Evolutionary conservation across 2,797 vertebrate genomes (phyloP), one percentile per base, ranked within the genome.

Genomic region (Natrix natrix): DNA sequence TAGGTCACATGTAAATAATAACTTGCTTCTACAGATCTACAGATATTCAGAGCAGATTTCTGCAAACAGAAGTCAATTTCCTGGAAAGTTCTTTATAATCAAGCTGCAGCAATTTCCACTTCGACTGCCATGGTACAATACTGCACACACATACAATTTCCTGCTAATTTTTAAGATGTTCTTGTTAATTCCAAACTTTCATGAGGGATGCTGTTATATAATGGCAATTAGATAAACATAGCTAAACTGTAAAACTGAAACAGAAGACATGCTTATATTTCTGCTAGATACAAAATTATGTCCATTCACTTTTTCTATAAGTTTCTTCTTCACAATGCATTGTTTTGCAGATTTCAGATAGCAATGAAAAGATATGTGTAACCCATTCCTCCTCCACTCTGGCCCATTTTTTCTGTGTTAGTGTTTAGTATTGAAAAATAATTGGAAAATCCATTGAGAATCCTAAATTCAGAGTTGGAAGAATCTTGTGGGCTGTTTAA

Each of bases 41-140:
- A 91, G 63, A 90, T 91, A 92, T 48, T 48, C 89, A 90, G 89
- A 87, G 55, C n/a, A 90, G 89, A 88, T 86, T 92, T 92, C 86
- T 88, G 66, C n/a, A 61, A 92, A 60, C 56, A 91, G 56, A 66
- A 94, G 48, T 52, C 69, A 12, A 78, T 63, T 94, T 90, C 63
- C 48, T 94, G 56, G 91, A 94, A 87, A 83, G 88, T 69, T 90
- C 91, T 92, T 90, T 90, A 56, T 92, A 92, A 88, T 92, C 26
- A 91, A 74, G 17, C n/a, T 88, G 61, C 55, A 92, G 61, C 28
- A 90, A 88, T 92, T 92, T 94, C 86, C 48, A 88, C 16, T 90
- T 48, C 54, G 61, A 32, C 63, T 8, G 63, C 56, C 74, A 94
- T 78, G 43, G 57, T 87, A 52, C 83, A 86, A 56, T 91, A 57